Percentiles rank a stretch among this genome's conserved stretches.
Evolutionary conservation across 2,797 vertebrate species (phyloP).

Genomic region (Cirrhinus mrigala): DNA sequence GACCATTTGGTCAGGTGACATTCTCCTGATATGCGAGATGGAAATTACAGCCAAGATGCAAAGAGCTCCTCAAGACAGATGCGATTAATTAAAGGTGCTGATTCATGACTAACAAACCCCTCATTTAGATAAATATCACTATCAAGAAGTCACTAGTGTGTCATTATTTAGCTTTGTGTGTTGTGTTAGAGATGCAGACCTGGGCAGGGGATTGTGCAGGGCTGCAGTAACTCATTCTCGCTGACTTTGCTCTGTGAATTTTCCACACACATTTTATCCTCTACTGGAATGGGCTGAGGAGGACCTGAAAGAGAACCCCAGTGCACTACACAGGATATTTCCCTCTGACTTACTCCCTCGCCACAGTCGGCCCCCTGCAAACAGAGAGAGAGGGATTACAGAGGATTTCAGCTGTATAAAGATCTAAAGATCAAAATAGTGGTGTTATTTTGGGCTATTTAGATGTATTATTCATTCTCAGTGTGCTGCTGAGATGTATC

Average conservation of each 20-base stretch:
- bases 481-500: neutral
- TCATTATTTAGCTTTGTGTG: neutral
- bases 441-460: neutral
- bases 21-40: slow-evolving; percentile 75
- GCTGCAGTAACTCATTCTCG: slow-evolving; percentile 66
- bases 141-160: neutral
- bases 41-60: neutral
- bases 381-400: slow-evolving; percentile 1
- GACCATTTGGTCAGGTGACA: slow-evolving; percentile 87
- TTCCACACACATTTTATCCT: slow-evolving; percentile 71
- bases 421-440: neutral
- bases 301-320: slow-evolving; percentile 69
- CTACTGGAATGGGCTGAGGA: slow-evolving; percentile 65
- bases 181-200: slow-evolving; percentile 68
- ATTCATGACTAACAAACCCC: neutral
- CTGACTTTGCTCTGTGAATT: slow-evolving; percentile 67
- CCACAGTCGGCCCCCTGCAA: slow-evolving; percentile 85
- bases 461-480: neutral
- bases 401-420: neutral
- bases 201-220: slow-evolving; percentile 85
- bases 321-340: slow-evolving; percentile 80
- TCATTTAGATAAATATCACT: neutral
- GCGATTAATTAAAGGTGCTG: neutral
- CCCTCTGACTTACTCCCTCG: slow-evolving; percentile 82
- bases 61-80: neutral